These are phyloP conservation scores for Tetragonula clypearis DNA, from an alignment of 1,140 invertebrate species.

Conservation along the genomic window DNA sequence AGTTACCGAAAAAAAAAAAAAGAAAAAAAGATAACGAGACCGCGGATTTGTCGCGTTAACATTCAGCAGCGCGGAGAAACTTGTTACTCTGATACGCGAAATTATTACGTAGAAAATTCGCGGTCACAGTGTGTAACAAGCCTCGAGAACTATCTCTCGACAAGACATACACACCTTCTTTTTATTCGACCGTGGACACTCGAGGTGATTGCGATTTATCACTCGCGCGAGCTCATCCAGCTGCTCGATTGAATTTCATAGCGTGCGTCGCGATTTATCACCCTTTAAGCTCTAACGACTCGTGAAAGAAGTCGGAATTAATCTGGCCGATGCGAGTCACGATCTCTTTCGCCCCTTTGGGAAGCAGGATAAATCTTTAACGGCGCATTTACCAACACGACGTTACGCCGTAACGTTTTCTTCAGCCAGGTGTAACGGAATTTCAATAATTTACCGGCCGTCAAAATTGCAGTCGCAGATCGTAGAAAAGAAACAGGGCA, in stretches of 20 bases:
- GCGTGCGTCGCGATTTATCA: slow-evolving; percentile 25
- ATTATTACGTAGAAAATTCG: too few species aligned
- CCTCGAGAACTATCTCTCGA: neutral
- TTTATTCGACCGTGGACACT: too few species aligned
- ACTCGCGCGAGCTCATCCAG: too few species aligned
- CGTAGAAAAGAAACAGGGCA: too few species aligned
- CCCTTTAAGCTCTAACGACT: slow-evolving; percentile 44
- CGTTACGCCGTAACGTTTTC: neutral
- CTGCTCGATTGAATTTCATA: slow-evolving; percentile 17
- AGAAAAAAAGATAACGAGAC: too few species aligned
- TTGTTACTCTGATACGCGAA: too few species aligned
- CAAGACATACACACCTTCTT: neutral
- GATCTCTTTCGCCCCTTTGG: neutral
- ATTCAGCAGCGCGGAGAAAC: too few species aligned
- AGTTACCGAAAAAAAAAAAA: neutral
- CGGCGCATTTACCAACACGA: neutral
- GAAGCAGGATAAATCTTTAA: neutral
- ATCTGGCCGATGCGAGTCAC: neutral
- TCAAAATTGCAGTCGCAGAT: neutral
- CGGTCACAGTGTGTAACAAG: too few species aligned
- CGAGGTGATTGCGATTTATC: neutral
- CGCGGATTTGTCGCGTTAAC: too few species aligned
- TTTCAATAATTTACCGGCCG: neutral
- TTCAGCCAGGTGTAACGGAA: neutral
- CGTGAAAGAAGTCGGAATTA: slow-evolving; percentile 48